phyloP scores from a whole-genome alignment of 2,888 invertebrate genomes.

The Dryomyza anilis region DNA sequence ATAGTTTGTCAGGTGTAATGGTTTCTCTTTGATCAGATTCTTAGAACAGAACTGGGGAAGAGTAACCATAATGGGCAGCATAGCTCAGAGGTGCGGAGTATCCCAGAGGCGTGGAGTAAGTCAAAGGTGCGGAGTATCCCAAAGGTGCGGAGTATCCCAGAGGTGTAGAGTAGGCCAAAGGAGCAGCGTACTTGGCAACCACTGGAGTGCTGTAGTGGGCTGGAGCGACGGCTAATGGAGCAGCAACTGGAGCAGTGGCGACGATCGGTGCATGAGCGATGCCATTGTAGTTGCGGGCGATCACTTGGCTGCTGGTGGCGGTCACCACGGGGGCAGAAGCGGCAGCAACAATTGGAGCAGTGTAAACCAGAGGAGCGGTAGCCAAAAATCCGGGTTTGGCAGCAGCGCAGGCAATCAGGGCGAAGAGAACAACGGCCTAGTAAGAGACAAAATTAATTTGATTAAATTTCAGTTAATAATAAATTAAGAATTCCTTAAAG shows the following conservation, averaged over 20 bases:
- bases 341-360: slow-evolving; percentile 32
- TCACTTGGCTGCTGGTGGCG: slow-evolving; percentile 48
- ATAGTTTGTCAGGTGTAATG: too few relatives aligned
- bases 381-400: slow-evolving; percentile 43
- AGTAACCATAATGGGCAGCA: slow-evolving; percentile 17
- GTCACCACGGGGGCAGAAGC: slow-evolving; percentile 48
- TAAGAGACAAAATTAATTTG: not conserved
- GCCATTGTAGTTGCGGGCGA: slow-evolving; percentile 48
- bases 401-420: slow-evolving; percentile 42
- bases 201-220: slow-evolving; percentile 4
- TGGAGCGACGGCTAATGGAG: not conserved
- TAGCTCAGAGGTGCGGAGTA: slow-evolving; percentile 10
- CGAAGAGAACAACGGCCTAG: slow-evolving; percentile 44
- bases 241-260: slow-evolving; percentile 25
- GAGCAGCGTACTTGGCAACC: slow-evolving; percentile 8
- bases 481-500: not conserved
- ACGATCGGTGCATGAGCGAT: slow-evolving; percentile 45
- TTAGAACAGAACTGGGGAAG: not conserved
- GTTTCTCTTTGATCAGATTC: too few relatives aligned
- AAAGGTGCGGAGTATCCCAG: slow-evolving; percentile 27
- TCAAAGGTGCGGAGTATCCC: slow-evolving; percentile 26
- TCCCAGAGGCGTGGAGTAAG: not conserved
- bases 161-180: slow-evolving; percentile 32
- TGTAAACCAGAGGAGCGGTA: slow-evolving; percentile 30
- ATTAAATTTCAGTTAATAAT: not conserved